Conservation (phyloP, 2,113 vertebrate genomes). For the Dissostichus mawsoni region DNA sequence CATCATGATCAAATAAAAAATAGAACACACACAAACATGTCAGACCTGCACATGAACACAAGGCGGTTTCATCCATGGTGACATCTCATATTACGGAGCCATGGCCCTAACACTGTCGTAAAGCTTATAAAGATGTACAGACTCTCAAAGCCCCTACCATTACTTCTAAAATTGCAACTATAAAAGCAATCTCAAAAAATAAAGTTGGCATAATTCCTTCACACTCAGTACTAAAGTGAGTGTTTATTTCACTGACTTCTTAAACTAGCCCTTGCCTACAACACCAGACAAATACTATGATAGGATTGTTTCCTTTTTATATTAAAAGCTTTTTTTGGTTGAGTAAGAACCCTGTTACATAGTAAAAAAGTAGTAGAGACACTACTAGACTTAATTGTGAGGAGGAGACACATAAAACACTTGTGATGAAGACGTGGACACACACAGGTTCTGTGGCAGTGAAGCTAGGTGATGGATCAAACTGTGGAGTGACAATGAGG, state of each 20-base stretch:
- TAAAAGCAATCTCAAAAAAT: no score
- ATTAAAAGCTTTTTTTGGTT: no score
- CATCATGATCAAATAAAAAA: background rate
- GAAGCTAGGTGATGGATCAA: constrained; percentile 20
- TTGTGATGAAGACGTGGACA: constrained; percentile 55
- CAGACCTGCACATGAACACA: constrained; percentile 12
- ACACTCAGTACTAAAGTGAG: no score
- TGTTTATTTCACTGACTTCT: no score
- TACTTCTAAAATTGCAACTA: no score
- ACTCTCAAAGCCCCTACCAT: no score
- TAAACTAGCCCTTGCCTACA: no score
- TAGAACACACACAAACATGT: constrained; percentile 5
- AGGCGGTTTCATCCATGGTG: background rate
- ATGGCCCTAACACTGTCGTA: constrained; percentile 1
- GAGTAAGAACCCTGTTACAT: no score
- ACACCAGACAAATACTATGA: no score
- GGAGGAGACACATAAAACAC: constrained; percentile 27
- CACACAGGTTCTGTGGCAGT: constrained; percentile 23
- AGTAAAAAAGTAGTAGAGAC: constrained; percentile 35
- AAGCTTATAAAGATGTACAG: no score
- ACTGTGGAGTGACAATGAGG: constrained; percentile 9
- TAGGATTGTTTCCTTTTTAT: no score
- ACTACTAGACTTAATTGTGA: constrained; percentile 1
- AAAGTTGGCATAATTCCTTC: no score
- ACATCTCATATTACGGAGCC: constrained; percentile 25